Evolutionary conservation across 2,797 vertebrate species (phyloP).

Genomic region (Macropodus opercularis): DNA sequence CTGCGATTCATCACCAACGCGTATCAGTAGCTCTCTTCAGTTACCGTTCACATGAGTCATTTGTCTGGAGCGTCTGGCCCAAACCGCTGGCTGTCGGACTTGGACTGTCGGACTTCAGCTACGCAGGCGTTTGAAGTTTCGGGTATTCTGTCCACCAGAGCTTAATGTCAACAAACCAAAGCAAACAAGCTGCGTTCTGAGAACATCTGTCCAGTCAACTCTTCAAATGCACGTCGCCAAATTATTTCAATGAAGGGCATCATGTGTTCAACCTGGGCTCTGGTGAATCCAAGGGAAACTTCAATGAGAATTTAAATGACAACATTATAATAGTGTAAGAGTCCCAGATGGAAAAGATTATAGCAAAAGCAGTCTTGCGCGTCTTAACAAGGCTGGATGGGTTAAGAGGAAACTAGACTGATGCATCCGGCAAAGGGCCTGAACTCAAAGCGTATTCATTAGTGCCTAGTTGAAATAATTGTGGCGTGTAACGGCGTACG

Average conservation of each 20-base stretch:
- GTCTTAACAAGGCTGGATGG: conserved; percentile 11
- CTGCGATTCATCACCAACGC: no score
- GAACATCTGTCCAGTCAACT: no score
- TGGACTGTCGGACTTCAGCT: conserved; percentile 14
- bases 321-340: conserved; percentile 20
- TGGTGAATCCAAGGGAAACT: conserved; percentile 22
- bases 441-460: conserved; percentile 56
- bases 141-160: background rate
- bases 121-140: background rate
- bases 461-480: conserved; percentile 58
- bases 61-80: conserved; percentile 35
- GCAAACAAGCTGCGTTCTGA: no score
- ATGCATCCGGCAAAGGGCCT: conserved; percentile 42
- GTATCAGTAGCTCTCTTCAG: no score
- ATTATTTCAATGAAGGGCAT: conserved; percentile 23
- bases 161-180: no score
- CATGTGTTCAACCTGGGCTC: conserved; percentile 56
- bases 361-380: conserved; percentile 30
- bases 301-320: conserved; percentile 41
- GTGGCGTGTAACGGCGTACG: conserved; percentile 52
- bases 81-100: conserved; percentile 15
- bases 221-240: no score
- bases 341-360: conserved; percentile 52
- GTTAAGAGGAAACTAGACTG: conserved; percentile 20
- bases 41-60: conserved; percentile 61